phyloP scores from a whole-genome alignment of 2,888 invertebrate species.

The Nematopogon swammerdamellus region DNA sequence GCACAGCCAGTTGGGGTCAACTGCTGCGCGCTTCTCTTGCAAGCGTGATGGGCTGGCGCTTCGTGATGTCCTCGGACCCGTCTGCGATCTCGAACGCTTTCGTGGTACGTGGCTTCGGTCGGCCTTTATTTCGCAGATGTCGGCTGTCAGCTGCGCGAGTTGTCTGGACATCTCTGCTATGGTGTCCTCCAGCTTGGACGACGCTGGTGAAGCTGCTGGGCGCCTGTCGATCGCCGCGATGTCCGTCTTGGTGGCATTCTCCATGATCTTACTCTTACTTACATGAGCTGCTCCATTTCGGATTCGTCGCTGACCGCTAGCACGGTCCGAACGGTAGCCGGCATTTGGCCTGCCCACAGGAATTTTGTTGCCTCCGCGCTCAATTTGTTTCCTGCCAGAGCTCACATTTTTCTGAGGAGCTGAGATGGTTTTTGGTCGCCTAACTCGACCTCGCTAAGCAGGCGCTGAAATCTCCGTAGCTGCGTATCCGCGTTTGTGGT shows the following conservation, averaged over 20 bases:
- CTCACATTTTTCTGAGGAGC: slow-evolving; percentile 8
- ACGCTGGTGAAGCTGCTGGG: too few species aligned
- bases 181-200: too few species aligned
- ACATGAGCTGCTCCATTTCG: slow-evolving; percentile 1
- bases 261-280: slow-evolving; percentile 4
- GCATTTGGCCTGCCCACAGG: slow-evolving; percentile 4
- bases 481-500: neutral
- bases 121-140: too few species aligned
- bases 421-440: slow-evolving; percentile 1
- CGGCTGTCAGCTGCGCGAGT: too few species aligned
- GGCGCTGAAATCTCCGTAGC: neutral
- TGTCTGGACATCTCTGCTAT: too few species aligned
- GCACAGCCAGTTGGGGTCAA: too few species aligned
- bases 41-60: too few species aligned
- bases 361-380: slow-evolving; percentile 9
- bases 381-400: slow-evolving; percentile 10
- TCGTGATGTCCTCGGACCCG: too few species aligned
- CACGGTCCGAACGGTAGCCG: slow-evolving; percentile 2
- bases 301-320: slow-evolving; percentile 2
- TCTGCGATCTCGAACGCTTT: too few species aligned
- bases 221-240: too few species aligned
- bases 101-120: too few species aligned
- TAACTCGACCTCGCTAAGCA: neutral
- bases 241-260: neutral
- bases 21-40: too few species aligned